These are phyloP conservation scores for Formica aserva DNA, from an alignment of 2,888 invertebrate species.

Conservation along the genomic window DNA sequence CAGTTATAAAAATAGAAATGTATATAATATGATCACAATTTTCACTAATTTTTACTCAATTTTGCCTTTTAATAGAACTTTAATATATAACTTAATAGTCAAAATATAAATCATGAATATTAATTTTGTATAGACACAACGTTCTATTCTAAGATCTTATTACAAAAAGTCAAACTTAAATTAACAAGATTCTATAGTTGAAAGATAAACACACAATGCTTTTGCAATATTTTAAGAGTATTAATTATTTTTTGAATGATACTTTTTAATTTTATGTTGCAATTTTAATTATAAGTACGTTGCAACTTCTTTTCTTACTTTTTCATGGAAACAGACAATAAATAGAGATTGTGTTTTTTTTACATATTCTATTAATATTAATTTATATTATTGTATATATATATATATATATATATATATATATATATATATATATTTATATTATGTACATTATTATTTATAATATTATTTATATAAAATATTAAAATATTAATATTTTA, in stretches of 20 bases:
- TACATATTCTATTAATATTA: not conserved
- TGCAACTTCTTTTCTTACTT: not conserved
- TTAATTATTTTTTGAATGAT: not conserved
- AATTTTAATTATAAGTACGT: not conserved
- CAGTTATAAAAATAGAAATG: not conserved
- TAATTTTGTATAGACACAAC: not conserved
- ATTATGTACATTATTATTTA: not conserved
- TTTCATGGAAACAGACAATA: not conserved
- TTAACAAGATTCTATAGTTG: not conserved
- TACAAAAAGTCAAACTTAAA: not conserved
- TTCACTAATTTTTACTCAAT: not conserved
- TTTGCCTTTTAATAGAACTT: not conserved
- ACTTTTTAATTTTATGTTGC: not conserved
- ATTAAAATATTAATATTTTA: slow-evolving; percentile 4
- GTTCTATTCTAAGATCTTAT: not conserved
- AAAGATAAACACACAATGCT: not conserved
- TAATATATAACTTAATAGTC: not conserved
- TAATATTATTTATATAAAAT: not conserved
- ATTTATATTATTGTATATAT: not conserved
- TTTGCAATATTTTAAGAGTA: not conserved
- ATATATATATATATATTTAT: not conserved
- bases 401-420: not conserved
- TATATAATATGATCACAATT: not conserved
- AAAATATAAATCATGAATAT: not conserved
- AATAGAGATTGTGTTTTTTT: not conserved